Percentiles rank a stretch among this genome's conserved stretches.
These are phyloP conservation scores for Venturia canescens DNA, from an alignment of 1,140 invertebrate genomes.

Conservation along the genomic window DNA sequence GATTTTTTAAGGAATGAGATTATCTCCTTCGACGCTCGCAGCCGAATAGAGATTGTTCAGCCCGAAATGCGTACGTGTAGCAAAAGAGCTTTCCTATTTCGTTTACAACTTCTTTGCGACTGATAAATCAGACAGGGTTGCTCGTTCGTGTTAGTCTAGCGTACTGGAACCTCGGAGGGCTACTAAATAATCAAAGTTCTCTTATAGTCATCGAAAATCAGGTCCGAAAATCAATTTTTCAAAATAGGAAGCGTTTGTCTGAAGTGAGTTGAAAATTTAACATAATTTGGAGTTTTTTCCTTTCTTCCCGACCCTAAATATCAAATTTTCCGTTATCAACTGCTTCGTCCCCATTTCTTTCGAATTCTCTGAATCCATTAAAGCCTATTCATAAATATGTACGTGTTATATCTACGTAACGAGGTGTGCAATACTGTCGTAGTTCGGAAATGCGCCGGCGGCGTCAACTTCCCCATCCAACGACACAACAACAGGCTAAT, in stretches of 20 bases:
- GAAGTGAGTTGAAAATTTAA: neutral
- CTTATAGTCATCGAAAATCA: too few relatives aligned
- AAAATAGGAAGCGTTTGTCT: too few relatives aligned
- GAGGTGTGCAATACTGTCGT: constrained; percentile 2
- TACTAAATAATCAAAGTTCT: too few relatives aligned
- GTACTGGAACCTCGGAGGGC: too few relatives aligned
- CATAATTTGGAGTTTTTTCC: neutral
- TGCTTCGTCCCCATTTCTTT: too few relatives aligned
- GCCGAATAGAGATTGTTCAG: neutral
- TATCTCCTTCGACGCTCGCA: neutral
- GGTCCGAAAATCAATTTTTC: too few relatives aligned
- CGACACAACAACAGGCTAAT: constrained; percentile 56
- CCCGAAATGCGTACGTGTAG: neutral
- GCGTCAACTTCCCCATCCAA: constrained; percentile 31
- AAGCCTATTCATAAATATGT: neutral
- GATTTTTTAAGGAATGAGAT: constrained; percentile 6
- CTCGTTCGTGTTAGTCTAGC: too few relatives aligned
- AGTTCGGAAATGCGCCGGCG: constrained; percentile 31
- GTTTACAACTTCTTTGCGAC: neutral
- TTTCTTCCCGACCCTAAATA: neutral
- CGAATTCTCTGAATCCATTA: neutral
- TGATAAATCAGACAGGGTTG: neutral
- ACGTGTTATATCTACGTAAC: neutral
- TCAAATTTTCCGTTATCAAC: neutral
- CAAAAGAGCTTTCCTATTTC: neutral